Base-by-base conservation (phyloP, 2,113 vertebrate genomes). In the Upupa epops region DNA sequence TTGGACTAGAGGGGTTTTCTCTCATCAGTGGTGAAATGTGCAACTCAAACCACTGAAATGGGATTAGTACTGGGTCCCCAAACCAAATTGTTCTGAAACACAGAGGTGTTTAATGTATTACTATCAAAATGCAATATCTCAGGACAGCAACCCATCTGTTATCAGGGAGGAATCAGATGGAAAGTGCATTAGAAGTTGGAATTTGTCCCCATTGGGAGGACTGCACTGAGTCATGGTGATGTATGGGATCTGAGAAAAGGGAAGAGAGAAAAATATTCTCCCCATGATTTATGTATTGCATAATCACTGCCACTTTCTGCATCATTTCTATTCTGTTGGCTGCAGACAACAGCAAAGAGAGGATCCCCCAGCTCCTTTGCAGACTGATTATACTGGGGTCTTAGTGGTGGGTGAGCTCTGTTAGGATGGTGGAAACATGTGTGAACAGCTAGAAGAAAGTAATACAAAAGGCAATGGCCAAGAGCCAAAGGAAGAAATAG, bases 181-280 rank as follows among this genome's bases (percentile, higher is more conserved):
- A 89, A 96, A 96, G 69, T 71, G 63, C 77, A 76, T 93, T 95
- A 95, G 68, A 94, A 96, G 84, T 84, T 83, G 71, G 92, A 95
- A 90, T 93, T 89, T 37, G 25, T 95, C 77, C 94, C 92, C 70
- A 61, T 64, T 91, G 58, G 46, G 76, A 88, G 61, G 95, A 80
- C 72, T 40, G 51, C 54, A 28, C 71, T 96, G 96, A 96, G 94
- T 97, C 95, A 95, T 20, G 74, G 86, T 96, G 93, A 96, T 94
- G 36, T 83, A 96, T 90, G 85, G 83, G 79, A 79, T 93, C 8
- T 80, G 73, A 32, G 92, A 74, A 72, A 71, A 10, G 52, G 28
- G 59, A 92, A 58, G 63, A 89, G 89, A 92, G 66, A 89, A 92
- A 42, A 88, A 74, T 86, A 77, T 60, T 93, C 49, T 92, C 49